Evolutionary conservation across 2,888 invertebrate genomes (phyloP).

Genomic region (Escarpia spicata): DNA sequence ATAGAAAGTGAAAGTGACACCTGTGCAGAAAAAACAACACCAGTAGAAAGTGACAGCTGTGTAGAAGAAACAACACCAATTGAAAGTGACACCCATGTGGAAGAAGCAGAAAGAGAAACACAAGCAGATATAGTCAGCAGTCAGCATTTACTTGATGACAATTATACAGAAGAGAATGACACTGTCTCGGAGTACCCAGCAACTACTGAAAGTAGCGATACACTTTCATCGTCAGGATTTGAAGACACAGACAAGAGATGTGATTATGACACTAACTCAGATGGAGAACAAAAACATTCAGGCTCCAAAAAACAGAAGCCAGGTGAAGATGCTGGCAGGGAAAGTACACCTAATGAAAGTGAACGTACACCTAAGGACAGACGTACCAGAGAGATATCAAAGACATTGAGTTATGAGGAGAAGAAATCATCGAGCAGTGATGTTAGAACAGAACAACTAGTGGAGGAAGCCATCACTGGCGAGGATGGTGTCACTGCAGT

Average conservation of each 20-base stretch:
- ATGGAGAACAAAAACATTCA: neutral
- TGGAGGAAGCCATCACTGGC: neutral
- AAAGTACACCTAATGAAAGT: neutral
- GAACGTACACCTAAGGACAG: neutral
- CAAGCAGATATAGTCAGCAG: neutral
- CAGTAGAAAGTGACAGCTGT: no score
- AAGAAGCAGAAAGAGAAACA: neutral
- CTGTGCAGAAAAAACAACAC: neutral
- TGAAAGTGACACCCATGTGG: neutral
- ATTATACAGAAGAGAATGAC: neutral
- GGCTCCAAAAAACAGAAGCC: neutral
- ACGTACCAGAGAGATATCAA: neutral
- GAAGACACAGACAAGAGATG: neutral
- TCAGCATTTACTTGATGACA: neutral
- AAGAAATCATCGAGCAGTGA: neutral
- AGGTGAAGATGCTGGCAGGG: neutral
- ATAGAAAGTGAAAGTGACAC: neutral
- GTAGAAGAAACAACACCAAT: neutral
- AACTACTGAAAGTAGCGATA: neutral
- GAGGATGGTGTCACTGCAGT: neutral
- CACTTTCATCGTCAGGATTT: neutral
- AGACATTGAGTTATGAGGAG: neutral
- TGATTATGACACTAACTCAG: neutral
- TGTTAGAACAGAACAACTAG: neutral
- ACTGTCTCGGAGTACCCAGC: neutral